A percentile compares a stretch with the other conserved stretches of the same genome.
These are phyloP conservation scores for Ischnus inquisitorius DNA, from an alignment of 2,888 invertebrate species.

Conservation along the genomic window DNA sequence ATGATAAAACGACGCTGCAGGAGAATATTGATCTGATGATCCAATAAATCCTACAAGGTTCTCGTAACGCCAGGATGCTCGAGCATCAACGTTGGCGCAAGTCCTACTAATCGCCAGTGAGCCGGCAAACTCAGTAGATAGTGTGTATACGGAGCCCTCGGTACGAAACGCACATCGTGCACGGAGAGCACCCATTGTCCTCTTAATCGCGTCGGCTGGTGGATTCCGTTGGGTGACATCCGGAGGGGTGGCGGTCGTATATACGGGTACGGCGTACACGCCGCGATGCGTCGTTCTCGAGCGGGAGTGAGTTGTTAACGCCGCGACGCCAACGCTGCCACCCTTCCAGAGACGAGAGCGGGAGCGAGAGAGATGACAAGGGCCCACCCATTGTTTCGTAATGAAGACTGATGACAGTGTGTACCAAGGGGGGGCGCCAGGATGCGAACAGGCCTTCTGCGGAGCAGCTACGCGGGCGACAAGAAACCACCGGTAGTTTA, in stretches of 20 bases:
- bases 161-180: constrained; percentile 27
- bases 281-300: constrained; percentile 72
- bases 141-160: constrained; percentile 8
- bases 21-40: constrained; percentile 29
- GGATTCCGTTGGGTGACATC: constrained; percentile 70
- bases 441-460: constrained; percentile 48
- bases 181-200: constrained; percentile 74
- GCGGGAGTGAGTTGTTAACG: constrained; percentile 79
- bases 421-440: constrained; percentile 51
- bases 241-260: constrained; percentile 50
- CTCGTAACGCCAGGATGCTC: constrained; percentile 11
- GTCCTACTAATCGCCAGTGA: constrained; percentile 64
- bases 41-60: constrained; percentile 21
- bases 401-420: constrained; percentile 82
- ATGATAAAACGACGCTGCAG: not conserved
- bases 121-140: constrained; percentile 62
- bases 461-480: constrained; percentile 51
- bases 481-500: constrained; percentile 80
- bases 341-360: constrained; percentile 28
- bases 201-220: constrained; percentile 76
- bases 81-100: constrained; percentile 42
- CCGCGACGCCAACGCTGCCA: constrained; percentile 71
- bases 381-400: constrained; percentile 78
- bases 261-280: constrained; percentile 69
- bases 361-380: constrained; percentile 47